Conservation (phyloP, 2,888 invertebrate genomes). For the Cephus rjabovi region DNA sequence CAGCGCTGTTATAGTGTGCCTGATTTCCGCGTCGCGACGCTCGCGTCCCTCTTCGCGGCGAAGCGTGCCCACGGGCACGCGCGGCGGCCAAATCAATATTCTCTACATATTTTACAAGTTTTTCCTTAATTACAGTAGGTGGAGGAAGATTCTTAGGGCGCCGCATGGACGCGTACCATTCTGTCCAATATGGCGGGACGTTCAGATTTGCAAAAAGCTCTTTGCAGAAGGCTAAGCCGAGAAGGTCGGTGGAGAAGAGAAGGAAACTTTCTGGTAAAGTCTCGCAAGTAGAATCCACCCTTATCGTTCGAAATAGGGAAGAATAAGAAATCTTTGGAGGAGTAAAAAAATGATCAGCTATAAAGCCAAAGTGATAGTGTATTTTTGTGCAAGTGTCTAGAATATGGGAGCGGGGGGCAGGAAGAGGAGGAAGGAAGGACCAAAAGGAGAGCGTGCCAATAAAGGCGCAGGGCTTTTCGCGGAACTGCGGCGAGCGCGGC, state of each 20-base stretch:
- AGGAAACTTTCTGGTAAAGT: not conserved
- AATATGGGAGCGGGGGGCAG: rapidly evolving
- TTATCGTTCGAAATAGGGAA: not conserved
- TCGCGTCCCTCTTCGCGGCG: constrained; percentile 15
- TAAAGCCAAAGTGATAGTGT: not conserved
- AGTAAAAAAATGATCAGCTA: not conserved
- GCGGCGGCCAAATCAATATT: constrained; percentile 56
- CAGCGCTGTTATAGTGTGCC: constrained; percentile 32
- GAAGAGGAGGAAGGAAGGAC: not conserved
- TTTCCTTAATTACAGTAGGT: constrained; percentile 42
- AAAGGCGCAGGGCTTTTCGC: not conserved
- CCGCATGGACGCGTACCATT: not conserved
- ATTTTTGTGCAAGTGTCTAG: not conserved
- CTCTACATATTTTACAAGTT: constrained; percentile 53
- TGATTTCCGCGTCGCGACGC: constrained; percentile 45
- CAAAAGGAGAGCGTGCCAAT: not conserved
- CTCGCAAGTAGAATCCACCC: not conserved
- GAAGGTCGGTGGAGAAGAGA: not conserved
- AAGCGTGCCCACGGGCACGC: constrained; percentile 47
- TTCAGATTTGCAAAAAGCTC: not conserved
- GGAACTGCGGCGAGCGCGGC: constrained; percentile 24
- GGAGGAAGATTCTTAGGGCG: not conserved
- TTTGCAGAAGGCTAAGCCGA: not conserved
- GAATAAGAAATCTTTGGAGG: not conserved
- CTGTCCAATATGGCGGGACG: not conserved